These are phyloP conservation scores for Phalloptychus januarius DNA, from an alignment of 2,797 vertebrate genomes.

Conservation along the genomic window DNA sequence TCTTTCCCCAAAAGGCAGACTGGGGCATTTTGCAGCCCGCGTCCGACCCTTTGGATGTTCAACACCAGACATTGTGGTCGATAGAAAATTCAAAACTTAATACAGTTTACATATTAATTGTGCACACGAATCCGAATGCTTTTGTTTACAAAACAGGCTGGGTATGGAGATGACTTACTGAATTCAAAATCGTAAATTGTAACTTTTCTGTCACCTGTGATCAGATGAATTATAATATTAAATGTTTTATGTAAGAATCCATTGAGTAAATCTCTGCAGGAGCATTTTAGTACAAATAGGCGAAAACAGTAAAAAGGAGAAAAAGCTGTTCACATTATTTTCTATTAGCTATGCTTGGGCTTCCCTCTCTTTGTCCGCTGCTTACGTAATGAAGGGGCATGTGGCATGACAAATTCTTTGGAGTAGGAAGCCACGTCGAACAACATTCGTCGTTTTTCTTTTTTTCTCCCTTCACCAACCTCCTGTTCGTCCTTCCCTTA, in stretches of 20 bases:
- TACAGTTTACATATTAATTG: background rate
- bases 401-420: slow-evolving; percentile 50
- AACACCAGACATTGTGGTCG: background rate
- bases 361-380: slow-evolving; percentile 28
- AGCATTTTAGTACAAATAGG: slow-evolving; percentile 10
- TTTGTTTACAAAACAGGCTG: background rate
- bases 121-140: background rate
- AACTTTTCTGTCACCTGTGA: background rate
- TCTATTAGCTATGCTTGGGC: slow-evolving; percentile 20
- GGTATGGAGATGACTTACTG: background rate
- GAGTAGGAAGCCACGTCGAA: slow-evolving; percentile 42
- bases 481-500: slow-evolving; percentile 50
- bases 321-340: background rate
- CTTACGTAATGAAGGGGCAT: slow-evolving; percentile 17
- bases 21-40: background rate
- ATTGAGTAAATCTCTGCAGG: slow-evolving; percentile 20
- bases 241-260: background rate
- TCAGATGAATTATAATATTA: slow-evolving; percentile 1
- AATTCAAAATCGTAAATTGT: slow-evolving; percentile 6
- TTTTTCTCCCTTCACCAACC: slow-evolving; percentile 25
- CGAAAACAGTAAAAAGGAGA: slow-evolving; percentile 11
- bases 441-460: slow-evolving; percentile 33
- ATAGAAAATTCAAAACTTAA: background rate
- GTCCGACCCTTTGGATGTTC: background rate
- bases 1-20: background rate